Percentiles rank a stretch among this genome's conserved stretches.
phyloP scores from a whole-genome alignment of 2,113 vertebrate species.

The Pedetes capensis region DNA sequence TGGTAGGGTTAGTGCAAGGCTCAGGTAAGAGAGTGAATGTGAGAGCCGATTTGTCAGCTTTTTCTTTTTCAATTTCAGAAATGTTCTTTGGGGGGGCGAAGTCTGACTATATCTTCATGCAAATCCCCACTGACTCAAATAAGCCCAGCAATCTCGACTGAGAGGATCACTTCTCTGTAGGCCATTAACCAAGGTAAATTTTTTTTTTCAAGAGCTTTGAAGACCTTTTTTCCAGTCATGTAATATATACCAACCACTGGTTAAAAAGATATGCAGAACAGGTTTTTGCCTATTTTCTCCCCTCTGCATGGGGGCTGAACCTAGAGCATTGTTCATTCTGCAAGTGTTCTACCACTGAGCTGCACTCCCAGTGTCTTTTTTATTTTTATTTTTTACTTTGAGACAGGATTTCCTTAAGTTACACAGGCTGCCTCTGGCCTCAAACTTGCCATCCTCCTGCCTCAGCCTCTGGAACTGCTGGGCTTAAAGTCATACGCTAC shows the following conservation, averaged over 20 bases:
- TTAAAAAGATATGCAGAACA: neutral
- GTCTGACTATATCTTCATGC: neutral
- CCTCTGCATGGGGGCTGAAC: too few species aligned
- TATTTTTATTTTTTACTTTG: too few species aligned
- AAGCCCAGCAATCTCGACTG: neutral
- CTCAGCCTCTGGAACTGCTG: too few species aligned
- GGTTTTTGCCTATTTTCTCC: neutral
- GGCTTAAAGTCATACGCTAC: too few species aligned
- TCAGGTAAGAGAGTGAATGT: neutral
- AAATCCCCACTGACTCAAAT: neutral
- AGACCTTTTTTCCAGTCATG: neutral
- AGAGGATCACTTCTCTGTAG: conserved; percentile 36
- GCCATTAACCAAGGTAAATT: conserved; percentile 48
- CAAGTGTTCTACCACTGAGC: too few species aligned
- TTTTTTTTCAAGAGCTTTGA: neutral
- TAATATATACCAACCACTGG: neutral
- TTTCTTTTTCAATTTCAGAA: conserved; percentile 49
- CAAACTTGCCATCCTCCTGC: too few species aligned
- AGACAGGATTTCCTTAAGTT: too few species aligned
- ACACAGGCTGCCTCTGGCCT: too few species aligned
- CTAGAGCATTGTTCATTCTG: too few species aligned
- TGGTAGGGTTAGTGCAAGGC: neutral
- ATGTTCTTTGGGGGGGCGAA: neutral
- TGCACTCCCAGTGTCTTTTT: too few species aligned
- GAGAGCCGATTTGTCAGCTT: neutral